Conservation (phyloP, 37 sponge, comb jelly and placozoan species). For the Lycopodina hypogea region DNA sequence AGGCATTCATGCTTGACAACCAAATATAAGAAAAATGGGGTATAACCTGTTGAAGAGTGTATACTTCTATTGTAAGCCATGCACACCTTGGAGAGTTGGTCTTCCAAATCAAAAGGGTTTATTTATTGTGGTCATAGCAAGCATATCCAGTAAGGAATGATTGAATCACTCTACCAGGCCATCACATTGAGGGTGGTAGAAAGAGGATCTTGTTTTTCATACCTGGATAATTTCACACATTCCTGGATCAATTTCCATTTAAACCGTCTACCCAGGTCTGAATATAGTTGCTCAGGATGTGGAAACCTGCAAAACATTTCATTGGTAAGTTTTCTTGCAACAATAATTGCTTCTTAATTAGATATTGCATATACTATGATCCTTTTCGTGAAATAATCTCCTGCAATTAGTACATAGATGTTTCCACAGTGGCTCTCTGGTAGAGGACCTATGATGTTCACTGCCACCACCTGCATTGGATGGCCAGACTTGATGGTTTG, state of each 20-base stretch:
- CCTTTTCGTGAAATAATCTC: too few species aligned
- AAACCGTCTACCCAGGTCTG: slow-evolving; percentile 32
- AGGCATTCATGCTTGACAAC: slow-evolving; percentile 39
- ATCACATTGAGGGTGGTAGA: too few species aligned
- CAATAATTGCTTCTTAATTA: slow-evolving; percentile 51
- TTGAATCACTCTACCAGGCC: slow-evolving; percentile 65
- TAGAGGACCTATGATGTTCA: too few species aligned
- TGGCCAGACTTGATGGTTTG: too few species aligned
- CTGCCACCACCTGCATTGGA: too few species aligned
- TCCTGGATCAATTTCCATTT: slow-evolving; percentile 33
- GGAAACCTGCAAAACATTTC: too few species aligned
- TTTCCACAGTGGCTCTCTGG: too few species aligned
- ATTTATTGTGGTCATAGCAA: slow-evolving; percentile 4
- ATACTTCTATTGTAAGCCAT: too few species aligned
- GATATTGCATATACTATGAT: slow-evolving; percentile 59
- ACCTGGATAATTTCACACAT: slow-evolving; percentile 29
- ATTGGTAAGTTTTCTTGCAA: slow-evolving; percentile 37
- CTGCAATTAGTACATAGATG: too few species aligned
- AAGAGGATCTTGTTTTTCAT: slow-evolving; percentile 38
- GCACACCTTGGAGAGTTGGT: too few species aligned
- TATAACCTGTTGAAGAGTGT: slow-evolving; percentile 26
- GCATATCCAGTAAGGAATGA: slow-evolving; percentile 24
- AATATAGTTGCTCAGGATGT: too few species aligned
- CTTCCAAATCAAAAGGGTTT: slow-evolving; percentile 39
- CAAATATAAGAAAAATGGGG: slow-evolving; percentile 58